Percentiles rank a stretch among this genome's conserved stretches.
Evolutionary conservation across 1,140 invertebrate species (phyloP).

Genomic region (Macrotrachela quadricornifera): DNA sequence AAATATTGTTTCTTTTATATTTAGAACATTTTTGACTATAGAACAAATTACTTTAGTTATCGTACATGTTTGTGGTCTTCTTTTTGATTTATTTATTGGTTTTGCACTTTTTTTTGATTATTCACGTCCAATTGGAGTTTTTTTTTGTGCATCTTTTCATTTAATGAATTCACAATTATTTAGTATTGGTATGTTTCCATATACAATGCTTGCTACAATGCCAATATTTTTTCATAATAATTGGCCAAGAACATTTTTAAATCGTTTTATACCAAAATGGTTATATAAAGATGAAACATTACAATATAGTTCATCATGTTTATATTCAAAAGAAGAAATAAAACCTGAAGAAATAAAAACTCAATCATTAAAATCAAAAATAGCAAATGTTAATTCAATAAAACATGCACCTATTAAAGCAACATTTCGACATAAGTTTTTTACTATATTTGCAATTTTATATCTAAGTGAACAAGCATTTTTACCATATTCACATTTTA

Average conservation of each 20-base stretch:
- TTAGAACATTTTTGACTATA: conserved; percentile 45
- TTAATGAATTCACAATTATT: conserved; percentile 70
- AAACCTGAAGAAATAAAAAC: conserved; percentile 4
- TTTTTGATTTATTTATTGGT: conserved; percentile 59
- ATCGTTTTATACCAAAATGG: too few relatives aligned
- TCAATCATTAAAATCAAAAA: neutral
- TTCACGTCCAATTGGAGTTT: conserved; percentile 47
- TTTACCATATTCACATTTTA: conserved; percentile 30
- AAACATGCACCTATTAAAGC: neutral
- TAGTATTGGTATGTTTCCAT: conserved; percentile 75
- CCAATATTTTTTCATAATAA: conserved; percentile 55
- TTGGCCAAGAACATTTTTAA: conserved; percentile 42
- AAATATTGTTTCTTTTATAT: conserved; percentile 8
- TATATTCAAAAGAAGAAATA: conserved; percentile 13
- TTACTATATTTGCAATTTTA: conserved; percentile 30
- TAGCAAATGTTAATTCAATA: neutral
- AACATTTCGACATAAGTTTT: conserved; percentile 11
- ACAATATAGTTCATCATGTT: conserved; percentile 17
- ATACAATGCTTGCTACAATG: conserved; percentile 61
- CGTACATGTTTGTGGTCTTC: conserved; percentile 61
- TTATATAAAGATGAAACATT: neutral
- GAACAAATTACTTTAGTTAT: conserved; percentile 55
- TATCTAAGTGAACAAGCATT: conserved; percentile 44
- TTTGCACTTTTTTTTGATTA: conserved; percentile 54
- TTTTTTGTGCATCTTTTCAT: conserved; percentile 56